phyloP scores from a whole-genome alignment of 2,113 vertebrate genomes.

The Cyanoramphus novaezelandiae region DNA sequence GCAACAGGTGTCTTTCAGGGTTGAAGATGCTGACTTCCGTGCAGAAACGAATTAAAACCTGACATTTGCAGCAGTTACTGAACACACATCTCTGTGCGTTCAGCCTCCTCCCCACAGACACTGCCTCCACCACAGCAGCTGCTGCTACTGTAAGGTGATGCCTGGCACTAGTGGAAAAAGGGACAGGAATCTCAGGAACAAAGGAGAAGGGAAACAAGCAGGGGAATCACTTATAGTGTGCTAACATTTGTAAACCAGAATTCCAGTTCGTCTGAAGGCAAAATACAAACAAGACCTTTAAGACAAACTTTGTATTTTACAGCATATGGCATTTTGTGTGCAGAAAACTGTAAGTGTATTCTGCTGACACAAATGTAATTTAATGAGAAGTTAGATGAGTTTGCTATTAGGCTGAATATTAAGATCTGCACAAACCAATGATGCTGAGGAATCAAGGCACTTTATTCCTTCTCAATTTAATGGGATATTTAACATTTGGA shows the following conservation, averaged over 20 bases:
- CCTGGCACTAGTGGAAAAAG: neutral
- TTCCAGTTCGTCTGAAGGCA: neutral
- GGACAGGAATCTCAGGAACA: neutral
- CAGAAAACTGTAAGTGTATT: neutral
- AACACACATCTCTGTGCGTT: neutral
- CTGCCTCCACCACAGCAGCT: neutral
- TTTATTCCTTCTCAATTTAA: neutral
- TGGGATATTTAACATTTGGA: neutral
- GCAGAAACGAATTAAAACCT: neutral
- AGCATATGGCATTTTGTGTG: neutral
- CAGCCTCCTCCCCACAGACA: neutral
- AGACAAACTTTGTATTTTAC: neutral
- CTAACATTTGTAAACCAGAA: neutral
- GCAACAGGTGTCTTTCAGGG: neutral
- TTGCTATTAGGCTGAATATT: neutral
- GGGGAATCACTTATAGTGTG: neutral
- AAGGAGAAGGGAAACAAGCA: neutral
- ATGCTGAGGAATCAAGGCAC: neutral
- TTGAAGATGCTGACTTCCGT: neutral
- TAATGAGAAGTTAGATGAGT: neutral
- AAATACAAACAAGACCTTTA: conserved; percentile 25
- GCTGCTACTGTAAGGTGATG: neutral
- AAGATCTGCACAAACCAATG: neutral
- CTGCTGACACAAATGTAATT: neutral
- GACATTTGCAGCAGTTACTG: neutral